Base-by-base conservation (phyloP, 2,797 vertebrate genomes). In the Eremophila alpestris region DNA sequence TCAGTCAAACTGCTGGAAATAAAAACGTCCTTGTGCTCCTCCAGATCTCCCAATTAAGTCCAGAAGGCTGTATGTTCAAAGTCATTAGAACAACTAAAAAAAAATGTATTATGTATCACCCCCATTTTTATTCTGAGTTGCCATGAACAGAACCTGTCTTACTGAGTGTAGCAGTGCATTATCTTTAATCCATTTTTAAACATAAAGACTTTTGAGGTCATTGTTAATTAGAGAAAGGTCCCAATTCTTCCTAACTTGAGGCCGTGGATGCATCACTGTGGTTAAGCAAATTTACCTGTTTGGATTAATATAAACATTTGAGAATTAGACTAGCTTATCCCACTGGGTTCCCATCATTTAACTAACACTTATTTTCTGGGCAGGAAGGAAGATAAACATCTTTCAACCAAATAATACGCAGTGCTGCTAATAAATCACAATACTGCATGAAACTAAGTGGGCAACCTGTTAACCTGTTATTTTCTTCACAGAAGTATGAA, bases 211-310 rank as follows among this genome's bases (percentile, higher is more conserved):
- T 86, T 58, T 76, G 79, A 92, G 84, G 87, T 93, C 78, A 70
- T 41, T 80, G 23, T 69, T 93, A 94, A 89, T 92, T 94, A 95
- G 19, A 84, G 54, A 77, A 80, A 87, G 30, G 91, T 85, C 40
- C 9, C 71, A 74, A 23, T 52, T 89, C 81, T 73, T 92, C 60
- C 60, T 68, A 38, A 93, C 10, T 74, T 91, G 63, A 93, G 58
- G 27, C 40, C 88, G 65, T 71, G 51, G 29, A 85, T 60, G 23
- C 49, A 75, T 83, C 60, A 56, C 8, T 45, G 46, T 2, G 10
- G 80, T 84, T 85, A 92, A 92, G 60, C n/a, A 93, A 91, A 83
- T 95, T 89, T 95, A 90, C 86, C 77, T 89, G 43, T 79, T 79
- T 67, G 46, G 41, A 89, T 90, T 95, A 87, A 90, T 73, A 90